Evolutionary conservation across 2,113 vertebrate genomes (phyloP).

Genomic region (Aramus guarauna): DNA sequence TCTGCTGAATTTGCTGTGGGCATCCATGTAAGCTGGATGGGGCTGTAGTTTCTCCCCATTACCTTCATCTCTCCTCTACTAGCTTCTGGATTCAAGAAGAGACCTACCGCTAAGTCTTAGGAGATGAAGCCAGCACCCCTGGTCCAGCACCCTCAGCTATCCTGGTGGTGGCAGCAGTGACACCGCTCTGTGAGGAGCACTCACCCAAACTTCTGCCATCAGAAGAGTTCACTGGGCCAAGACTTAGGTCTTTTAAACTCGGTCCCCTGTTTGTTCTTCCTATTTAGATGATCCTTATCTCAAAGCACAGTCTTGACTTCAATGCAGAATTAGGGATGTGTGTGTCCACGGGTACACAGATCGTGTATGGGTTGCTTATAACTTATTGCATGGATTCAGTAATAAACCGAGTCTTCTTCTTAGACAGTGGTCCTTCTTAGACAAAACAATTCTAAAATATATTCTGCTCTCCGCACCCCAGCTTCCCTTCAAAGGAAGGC

Average conservation of each 20-base stretch:
- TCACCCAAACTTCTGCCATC: not conserved
- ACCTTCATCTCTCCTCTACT: not conserved
- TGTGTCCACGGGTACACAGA: not conserved
- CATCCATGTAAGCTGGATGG: not conserved
- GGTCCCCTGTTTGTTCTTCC: not conserved
- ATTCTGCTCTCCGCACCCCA: not conserved
- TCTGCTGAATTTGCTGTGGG: not conserved
- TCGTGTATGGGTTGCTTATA: not conserved
- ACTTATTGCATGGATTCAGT: not conserved
- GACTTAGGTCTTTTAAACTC: not conserved
- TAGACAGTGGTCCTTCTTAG: not conserved
- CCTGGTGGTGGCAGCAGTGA: not conserved
- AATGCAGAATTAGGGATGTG: not conserved
- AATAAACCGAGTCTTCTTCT: constrained; percentile 17
- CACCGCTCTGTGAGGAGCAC: not conserved
- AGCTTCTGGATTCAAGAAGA: not conserved
- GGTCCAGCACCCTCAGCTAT: not conserved
- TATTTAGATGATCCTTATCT: not conserved
- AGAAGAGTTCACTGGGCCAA: not conserved
- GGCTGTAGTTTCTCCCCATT: not conserved
- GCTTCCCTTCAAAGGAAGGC: constrained; percentile 1
- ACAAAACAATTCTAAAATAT: not conserved
- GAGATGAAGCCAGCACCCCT: not conserved
- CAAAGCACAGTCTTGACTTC: not conserved
- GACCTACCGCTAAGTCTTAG: not conserved